These are phyloP conservation scores for Stenolophus ochropezus DNA, from an alignment of 2,888 invertebrate genomes.

Conservation along the genomic window DNA sequence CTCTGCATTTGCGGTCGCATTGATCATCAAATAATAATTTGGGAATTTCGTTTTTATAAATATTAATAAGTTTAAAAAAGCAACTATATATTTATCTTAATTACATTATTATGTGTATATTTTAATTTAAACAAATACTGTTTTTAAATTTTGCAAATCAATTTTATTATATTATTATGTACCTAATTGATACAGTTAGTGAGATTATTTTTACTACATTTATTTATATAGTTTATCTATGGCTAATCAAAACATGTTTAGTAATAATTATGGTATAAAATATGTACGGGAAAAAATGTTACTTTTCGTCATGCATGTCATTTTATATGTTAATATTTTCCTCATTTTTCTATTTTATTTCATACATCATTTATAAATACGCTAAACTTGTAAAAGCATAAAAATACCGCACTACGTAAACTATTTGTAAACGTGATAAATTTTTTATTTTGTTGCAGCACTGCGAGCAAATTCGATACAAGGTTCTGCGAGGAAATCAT, in stretches of 20 bases:
- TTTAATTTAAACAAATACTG: too few relatives aligned
- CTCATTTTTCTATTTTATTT: neutral
- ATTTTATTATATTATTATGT: too few relatives aligned
- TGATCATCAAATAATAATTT: too few relatives aligned
- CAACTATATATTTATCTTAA: too few relatives aligned
- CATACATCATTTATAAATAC: neutral
- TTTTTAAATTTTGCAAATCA: too few relatives aligned
- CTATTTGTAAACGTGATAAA: neutral
- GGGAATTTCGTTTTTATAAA: too few relatives aligned
- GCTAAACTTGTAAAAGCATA: neutral
- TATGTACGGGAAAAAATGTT: neutral
- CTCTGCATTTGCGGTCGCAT: too few relatives aligned
- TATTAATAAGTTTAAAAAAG: too few relatives aligned
- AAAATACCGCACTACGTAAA: neutral
- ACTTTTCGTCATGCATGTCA: neutral
- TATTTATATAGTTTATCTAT: neutral
- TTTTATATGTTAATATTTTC: neutral
- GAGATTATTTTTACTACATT: neutral
- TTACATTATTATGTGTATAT: too few relatives aligned
- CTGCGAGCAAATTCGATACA: neutral
- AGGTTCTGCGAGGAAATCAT: neutral
- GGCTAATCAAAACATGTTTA: neutral
- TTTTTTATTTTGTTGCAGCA: conserved; percentile 22
- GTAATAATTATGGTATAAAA: neutral
- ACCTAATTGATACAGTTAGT: too few relatives aligned